phyloP scores from a whole-genome alignment of 2,888 invertebrate species.

The Temnothorax rugatulus region DNA sequence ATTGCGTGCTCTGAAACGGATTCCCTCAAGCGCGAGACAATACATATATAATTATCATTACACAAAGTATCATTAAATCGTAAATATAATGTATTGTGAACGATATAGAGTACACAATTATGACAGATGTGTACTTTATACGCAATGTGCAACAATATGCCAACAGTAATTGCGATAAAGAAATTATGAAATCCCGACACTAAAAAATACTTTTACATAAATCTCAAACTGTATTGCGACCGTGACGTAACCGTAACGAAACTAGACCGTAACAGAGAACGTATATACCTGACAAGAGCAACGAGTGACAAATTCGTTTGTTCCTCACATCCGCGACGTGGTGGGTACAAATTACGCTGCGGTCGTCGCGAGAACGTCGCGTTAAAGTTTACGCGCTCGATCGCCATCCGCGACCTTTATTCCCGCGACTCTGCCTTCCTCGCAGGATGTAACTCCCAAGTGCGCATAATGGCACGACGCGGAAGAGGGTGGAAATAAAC shows the following conservation, averaged over 20 bases:
- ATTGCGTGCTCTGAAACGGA: not conserved
- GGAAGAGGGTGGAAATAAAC: slow-evolving; percentile 58
- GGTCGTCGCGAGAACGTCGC: not conserved
- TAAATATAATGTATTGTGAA: not conserved
- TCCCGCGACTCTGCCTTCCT: not conserved
- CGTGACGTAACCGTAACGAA: not conserved
- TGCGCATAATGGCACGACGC: not conserved
- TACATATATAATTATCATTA: slow-evolving; percentile 33
- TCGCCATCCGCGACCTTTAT: not conserved
- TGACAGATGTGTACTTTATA: not conserved
- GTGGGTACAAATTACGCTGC: not conserved
- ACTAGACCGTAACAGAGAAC: not conserved
- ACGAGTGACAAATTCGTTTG: not conserved
- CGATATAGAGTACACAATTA: slow-evolving; percentile 13
- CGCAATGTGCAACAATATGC: not conserved
- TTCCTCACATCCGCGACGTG: not conserved
- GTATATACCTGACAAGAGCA: not conserved
- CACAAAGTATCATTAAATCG: slow-evolving; percentile 19
- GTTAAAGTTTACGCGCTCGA: slow-evolving; percentile 14
- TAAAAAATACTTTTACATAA: not conserved
- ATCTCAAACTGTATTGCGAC: not conserved
- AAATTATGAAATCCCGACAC: not conserved
- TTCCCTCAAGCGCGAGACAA: slow-evolving; percentile 11
- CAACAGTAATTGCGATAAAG: not conserved
- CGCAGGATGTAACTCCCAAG: not conserved